A percentile compares a stretch with the other conserved stretches of the same genome.
These are phyloP conservation scores for Gymnocypris eckloni DNA, from an alignment of 2,797 vertebrate genomes.

Conservation along the genomic window DNA sequence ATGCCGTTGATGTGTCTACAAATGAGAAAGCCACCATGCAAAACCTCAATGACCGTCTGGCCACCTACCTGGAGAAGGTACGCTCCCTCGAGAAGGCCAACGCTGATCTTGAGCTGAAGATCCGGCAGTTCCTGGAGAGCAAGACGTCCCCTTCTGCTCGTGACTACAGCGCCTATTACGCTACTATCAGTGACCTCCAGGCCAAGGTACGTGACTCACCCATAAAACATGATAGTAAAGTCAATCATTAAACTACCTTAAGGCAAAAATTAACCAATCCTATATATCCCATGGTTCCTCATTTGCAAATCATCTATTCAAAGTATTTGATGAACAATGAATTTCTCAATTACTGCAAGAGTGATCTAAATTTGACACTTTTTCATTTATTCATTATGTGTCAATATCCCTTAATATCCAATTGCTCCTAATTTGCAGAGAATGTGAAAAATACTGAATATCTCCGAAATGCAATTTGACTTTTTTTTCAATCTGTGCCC, in stretches of 20 bases:
- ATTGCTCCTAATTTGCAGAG: not conserved
- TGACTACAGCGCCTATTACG: slow-evolving; percentile 77
- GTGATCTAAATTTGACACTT: not conserved
- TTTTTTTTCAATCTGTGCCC: not conserved
- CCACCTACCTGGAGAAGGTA: slow-evolving; percentile 82
- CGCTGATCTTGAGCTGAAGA: slow-evolving; percentile 82
- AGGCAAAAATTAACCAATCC: not conserved
- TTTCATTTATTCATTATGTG: not conserved
- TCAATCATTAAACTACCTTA: slow-evolving; percentile 16
- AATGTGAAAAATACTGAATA: not conserved
- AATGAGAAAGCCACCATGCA: slow-evolving; percentile 82
- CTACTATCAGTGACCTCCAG: slow-evolving; percentile 80
- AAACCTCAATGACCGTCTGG: slow-evolving; percentile 85
- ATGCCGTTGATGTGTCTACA: slow-evolving; percentile 48
- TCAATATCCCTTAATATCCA: not conserved
- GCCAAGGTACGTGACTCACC: slow-evolving; percentile 75
- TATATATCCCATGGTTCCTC: not conserved
- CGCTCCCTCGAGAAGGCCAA: slow-evolving; percentile 82
- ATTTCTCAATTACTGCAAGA: not conserved
- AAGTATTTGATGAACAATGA: not conserved
- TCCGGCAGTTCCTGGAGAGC: slow-evolving; percentile 77
- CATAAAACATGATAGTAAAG: not conserved
- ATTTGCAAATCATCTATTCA: not conserved
- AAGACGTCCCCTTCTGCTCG: slow-evolving; percentile 64
- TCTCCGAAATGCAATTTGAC: not conserved